Percentiles rank a stretch among this genome's conserved stretches.
phyloP scores from a whole-genome alignment of 2,113 vertebrate species.

The Stercorarius parasiticus region DNA sequence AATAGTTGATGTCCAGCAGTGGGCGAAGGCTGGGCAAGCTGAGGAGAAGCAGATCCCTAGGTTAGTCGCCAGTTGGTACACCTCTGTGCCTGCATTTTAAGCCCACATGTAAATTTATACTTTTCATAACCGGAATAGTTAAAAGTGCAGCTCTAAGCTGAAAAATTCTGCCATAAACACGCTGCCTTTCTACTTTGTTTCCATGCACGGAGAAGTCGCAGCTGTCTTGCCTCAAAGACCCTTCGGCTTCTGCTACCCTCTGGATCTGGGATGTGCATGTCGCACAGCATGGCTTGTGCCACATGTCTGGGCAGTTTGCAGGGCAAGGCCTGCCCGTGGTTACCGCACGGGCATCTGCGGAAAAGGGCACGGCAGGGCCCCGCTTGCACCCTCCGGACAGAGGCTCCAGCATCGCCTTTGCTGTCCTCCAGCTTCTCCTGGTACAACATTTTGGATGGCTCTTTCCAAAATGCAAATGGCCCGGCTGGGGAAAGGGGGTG shows the following conservation, averaged over 20 bases:
- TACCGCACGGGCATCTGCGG: accelerated
- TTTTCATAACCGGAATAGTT: not conserved
- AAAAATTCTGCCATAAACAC: not conserved
- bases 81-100: not conserved
- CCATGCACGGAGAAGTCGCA: not conserved
- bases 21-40: slow-evolving; percentile 96
- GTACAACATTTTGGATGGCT: not conserved
- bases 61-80: not conserved
- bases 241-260: not conserved
- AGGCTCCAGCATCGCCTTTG: not conserved
- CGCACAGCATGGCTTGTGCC: not conserved
- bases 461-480: not conserved
- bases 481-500: not conserved
- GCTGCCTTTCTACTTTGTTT: not conserved
- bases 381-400: not conserved
- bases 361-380: not conserved
- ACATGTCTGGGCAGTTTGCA: accelerated
- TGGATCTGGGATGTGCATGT: not conserved
- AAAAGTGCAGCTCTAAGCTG: not conserved
- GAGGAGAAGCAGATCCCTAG: not conserved
- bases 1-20: slow-evolving; percentile 91
- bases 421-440: not conserved
- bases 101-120: not conserved
- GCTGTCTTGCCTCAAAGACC: not conserved
- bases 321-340: not conserved